Evolutionary conservation across 2,113 vertebrate species (phyloP).

Genomic region (Ammodytes marinus): DNA sequence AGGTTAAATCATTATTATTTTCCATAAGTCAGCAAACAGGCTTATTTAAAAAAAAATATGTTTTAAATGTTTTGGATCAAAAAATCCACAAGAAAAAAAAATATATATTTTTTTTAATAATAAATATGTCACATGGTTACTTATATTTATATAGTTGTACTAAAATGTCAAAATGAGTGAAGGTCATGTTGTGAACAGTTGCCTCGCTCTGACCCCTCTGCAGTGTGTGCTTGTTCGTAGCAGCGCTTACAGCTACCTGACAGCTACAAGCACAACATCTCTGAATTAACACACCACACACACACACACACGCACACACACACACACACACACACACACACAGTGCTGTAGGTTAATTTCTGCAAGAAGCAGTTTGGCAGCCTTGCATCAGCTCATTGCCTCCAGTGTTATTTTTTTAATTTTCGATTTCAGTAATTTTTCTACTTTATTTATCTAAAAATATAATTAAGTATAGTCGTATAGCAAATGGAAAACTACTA

Average conservation of each 20-base stretch:
- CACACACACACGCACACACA: too few relatives aligned
- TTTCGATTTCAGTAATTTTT: too few relatives aligned
- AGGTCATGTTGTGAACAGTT: neutral
- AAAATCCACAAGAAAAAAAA: too few relatives aligned
- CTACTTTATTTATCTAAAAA: too few relatives aligned
- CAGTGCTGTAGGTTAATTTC: conserved; percentile 47
- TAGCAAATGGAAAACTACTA: too few relatives aligned
- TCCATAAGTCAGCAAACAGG: neutral
- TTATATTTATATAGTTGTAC: too few relatives aligned
- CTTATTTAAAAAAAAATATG: neutral
- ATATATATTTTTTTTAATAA: neutral
- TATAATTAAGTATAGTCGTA: too few relatives aligned
- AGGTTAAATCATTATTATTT: conserved; percentile 7
- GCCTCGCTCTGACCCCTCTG: neutral
- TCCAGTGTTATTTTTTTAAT: too few relatives aligned
- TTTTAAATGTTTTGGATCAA: neutral
- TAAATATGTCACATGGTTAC: neutral
- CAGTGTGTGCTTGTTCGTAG: neutral
- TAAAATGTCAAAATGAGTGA: conserved; percentile 7
- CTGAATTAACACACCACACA: conserved; percentile 22
- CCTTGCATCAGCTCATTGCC: conserved; percentile 9
- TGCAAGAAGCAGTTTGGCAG: conserved; percentile 20
- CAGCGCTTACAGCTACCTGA: neutral
- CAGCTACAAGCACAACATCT: neutral
- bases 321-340: too few relatives aligned